Base-by-base conservation (phyloP, 1,140 invertebrate species). In the Euglossa dilemma region DNA sequence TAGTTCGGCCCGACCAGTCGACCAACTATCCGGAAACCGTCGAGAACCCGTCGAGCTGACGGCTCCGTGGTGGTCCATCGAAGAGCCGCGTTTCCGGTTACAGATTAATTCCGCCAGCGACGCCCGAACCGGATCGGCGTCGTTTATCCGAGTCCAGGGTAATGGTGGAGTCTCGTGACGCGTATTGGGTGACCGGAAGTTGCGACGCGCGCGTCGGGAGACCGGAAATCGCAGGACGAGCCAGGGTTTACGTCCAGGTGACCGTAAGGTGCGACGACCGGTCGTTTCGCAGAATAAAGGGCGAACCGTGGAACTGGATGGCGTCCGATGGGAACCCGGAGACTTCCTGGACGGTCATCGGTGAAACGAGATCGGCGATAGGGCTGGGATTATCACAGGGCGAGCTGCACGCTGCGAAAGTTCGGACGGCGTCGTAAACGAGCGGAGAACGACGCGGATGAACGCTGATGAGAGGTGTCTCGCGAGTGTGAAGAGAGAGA, bases 91-190 rank as follows among this genome's bases (percentile, higher is more conserved):
- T 67, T 66, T 23, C n/a, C 18, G 25, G 52, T 67, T 59, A 69
- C 73, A 59, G 76, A 82, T 82, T 82, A 82, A 82, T 82, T 72
- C n/a, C n/a, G 52, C 14, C 43, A 16, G 18, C 14, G 36, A 36
- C 47, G 47, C 45, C n/a, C 36, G 36, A 36, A 4, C 36, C 36
- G 4, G 43, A 20, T 50, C 16, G 18, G 16, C 5, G 20, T 52
- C 67, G 71, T 80, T 67, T 52, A 80, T 80, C 57, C 67, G 14
- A n/a, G 45, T 71, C 56, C 14, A 28, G 20, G 11, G 25, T 54
- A 72, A 72, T 73, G 43, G 57, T 25, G 52, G 16, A n/a, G n/a
- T n/a, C n/a, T n/a, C n/a, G n/a, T n/a, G n/a, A n/a, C 59, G 23
- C 12, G 16, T n/a, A n/a, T 23, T 2, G 4, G 36, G 4, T 1